A percentile compares a stretch with the other conserved stretches of the same genome.
These are phyloP conservation scores for Scaptomyza tumidula DNA, from an alignment of 2,888 invertebrate genomes.

Conservation along the genomic window DNA sequence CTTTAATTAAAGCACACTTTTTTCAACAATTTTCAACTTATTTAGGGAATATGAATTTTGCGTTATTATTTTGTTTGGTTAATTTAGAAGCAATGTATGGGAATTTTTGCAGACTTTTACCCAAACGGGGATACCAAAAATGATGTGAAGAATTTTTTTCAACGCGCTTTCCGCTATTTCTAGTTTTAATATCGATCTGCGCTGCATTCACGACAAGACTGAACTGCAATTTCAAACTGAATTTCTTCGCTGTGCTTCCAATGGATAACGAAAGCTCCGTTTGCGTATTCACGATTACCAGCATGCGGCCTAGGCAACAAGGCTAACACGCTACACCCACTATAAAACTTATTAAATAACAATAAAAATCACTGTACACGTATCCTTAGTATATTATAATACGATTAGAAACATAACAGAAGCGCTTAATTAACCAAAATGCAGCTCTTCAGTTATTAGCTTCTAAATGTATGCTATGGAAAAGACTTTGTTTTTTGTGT, in stretches of 20 bases:
- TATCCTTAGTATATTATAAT: too few relatives aligned
- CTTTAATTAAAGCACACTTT: slow-evolving; percentile 17
- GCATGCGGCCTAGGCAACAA: slow-evolving; percentile 43
- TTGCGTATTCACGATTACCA: slow-evolving; percentile 57
- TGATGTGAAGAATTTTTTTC: slow-evolving; percentile 56
- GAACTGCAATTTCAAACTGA: slow-evolving; percentile 83
- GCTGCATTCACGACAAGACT: slow-evolving; percentile 85
- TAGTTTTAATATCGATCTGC: slow-evolving; percentile 80
- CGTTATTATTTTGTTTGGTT: slow-evolving; percentile 6
- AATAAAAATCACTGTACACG: neutral
- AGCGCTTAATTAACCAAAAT: neutral
- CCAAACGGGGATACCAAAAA: slow-evolving; percentile 53
- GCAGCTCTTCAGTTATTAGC: neutral
- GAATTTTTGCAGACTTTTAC: slow-evolving; percentile 42
- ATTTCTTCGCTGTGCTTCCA: slow-evolving; percentile 79
- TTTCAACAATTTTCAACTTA: slow-evolving; percentile 13
- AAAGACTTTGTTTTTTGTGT: slow-evolving; percentile 31
- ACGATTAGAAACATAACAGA: neutral
- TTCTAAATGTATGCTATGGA: slow-evolving; percentile 42
- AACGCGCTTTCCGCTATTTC: slow-evolving; percentile 62
- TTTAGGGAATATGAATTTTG: slow-evolving; percentile 16
- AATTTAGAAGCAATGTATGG: slow-evolving; percentile 19
- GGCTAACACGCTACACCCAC: slow-evolving; percentile 25
- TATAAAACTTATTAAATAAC: neutral
- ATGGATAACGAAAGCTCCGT: slow-evolving; percentile 80